phyloP scores from a whole-genome alignment of 2,888 invertebrate genomes.

The Xestia xanthographa region DNA sequence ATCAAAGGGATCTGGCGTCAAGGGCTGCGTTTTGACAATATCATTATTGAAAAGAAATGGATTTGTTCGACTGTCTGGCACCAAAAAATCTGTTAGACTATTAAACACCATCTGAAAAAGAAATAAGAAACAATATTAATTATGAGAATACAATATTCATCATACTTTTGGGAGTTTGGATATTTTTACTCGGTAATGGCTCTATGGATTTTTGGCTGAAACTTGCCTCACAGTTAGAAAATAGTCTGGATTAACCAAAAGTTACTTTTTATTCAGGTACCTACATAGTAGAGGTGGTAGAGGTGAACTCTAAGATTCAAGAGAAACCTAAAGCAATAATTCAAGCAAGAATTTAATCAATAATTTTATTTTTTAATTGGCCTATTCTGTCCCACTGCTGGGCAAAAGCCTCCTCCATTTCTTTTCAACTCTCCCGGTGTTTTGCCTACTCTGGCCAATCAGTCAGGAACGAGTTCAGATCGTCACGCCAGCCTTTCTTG shows the following conservation, averaged over 20 bases:
- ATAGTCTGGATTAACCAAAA: background rate
- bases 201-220: background rate
- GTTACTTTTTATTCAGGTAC: background rate
- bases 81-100: conserved; percentile 78
- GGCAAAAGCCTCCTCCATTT: no score
- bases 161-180: background rate
- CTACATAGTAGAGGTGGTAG: background rate
- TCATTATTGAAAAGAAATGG: conserved; percentile 76
- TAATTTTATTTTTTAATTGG: background rate
- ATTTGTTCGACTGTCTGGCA: conserved; percentile 75
- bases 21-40: conserved; percentile 72
- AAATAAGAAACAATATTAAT: conserved; percentile 7
- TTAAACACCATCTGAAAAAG: conserved; percentile 79
- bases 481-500: no score
- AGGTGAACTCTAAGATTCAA: background rate
- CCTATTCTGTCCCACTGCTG: no score
- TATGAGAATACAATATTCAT: background rate
- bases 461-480: no score
- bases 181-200: background rate
- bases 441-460: no score
- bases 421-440: no score
- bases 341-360: no score
- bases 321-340: background rate
- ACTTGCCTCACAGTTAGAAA: background rate
- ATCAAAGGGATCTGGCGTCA: conserved; percentile 73